These are phyloP conservation scores for Otolemur garnettii DNA, from an alignment of 2,113 vertebrate genomes.

Conservation along the genomic window DNA sequence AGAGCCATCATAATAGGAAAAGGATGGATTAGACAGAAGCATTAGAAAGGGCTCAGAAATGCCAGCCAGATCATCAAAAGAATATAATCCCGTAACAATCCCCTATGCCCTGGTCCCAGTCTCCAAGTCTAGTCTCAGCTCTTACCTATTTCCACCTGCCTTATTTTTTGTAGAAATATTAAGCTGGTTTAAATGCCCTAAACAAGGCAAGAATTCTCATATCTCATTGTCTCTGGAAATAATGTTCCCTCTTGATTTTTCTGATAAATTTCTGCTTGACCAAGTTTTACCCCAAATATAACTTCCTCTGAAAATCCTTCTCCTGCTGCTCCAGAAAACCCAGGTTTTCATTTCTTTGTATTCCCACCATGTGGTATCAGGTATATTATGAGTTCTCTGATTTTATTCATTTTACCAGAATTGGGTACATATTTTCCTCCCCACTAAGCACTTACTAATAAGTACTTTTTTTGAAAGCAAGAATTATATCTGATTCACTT, in stretches of 20 bases:
- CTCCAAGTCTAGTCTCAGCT: neutral
- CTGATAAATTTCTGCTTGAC: slow-evolving; percentile 58
- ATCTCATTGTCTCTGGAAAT: slow-evolving; percentile 22
- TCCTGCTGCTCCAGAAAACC: slow-evolving; percentile 52
- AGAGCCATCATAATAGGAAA: neutral
- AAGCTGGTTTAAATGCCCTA: slow-evolving; percentile 36
- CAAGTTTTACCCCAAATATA: slow-evolving; percentile 64
- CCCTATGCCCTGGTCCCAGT: neutral
- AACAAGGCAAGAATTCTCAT: slow-evolving; percentile 2
- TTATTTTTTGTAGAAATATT: slow-evolving; percentile 19
- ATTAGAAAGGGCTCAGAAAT: neutral
- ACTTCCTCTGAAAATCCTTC: slow-evolving; percentile 55
- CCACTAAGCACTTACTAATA: neutral
- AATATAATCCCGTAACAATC: neutral
- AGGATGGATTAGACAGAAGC: neutral
- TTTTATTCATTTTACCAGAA: slow-evolving; percentile 54
- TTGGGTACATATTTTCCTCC: neutral
- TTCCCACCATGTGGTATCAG: slow-evolving; percentile 42
- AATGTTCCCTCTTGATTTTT: slow-evolving; percentile 36
- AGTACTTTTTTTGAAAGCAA: slow-evolving; percentile 50
- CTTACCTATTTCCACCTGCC: neutral
- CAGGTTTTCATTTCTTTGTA: slow-evolving; percentile 52
- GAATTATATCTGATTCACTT: slow-evolving; percentile 46
- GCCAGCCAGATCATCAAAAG: neutral
- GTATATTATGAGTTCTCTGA: slow-evolving; percentile 59